phyloP scores from a whole-genome alignment of 1,140 invertebrate species.

The Campodea augens region DNA sequence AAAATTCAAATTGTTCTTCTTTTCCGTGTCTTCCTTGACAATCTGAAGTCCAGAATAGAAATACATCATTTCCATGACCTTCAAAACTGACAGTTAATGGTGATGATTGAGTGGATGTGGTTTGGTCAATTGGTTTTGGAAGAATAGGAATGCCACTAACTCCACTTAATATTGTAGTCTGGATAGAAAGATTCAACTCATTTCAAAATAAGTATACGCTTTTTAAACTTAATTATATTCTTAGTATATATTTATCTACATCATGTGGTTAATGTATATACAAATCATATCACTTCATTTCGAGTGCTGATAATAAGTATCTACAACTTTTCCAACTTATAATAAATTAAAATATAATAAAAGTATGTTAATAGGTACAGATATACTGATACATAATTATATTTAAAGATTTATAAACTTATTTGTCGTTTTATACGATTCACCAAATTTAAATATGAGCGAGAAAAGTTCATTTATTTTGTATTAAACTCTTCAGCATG shows the following conservation, averaged over 20 bases:
- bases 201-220: not conserved
- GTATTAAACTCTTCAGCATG: not conserved
- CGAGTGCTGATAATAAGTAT: not conserved
- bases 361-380: not conserved
- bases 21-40: constrained; percentile 32
- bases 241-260: too few relatives aligned
- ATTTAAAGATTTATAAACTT: not conserved
- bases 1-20: constrained; percentile 23
- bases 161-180: constrained; percentile 46
- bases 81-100: constrained; percentile 41
- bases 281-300: not conserved
- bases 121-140: constrained; percentile 37
- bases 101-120: constrained; percentile 42
- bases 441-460: not conserved
- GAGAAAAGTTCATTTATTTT: not conserved
- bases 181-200: constrained; percentile 10
- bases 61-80: constrained; percentile 46
- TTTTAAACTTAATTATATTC: not conserved
- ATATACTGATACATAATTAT: not conserved
- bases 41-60: constrained; percentile 50
- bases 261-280: not conserved
- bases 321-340: not conserved
- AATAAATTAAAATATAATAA: not conserved
- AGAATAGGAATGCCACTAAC: constrained; percentile 42
- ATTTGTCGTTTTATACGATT: not conserved